Conservation (phyloP, 2,888 invertebrate species). For the Ceriagrion tenellum region DNA sequence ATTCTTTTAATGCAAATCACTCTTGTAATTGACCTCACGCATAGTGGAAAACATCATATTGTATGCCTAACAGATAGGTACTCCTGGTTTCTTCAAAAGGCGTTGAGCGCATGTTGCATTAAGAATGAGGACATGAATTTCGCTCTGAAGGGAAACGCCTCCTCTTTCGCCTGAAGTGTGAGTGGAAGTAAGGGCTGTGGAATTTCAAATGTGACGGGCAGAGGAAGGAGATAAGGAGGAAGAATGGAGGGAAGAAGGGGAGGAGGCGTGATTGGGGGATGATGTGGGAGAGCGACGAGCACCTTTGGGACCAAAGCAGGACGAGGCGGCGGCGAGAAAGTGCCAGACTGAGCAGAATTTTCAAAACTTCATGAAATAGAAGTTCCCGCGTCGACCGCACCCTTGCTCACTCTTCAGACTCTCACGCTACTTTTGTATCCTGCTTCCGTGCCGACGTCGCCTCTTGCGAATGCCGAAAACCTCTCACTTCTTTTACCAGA, state of each 20-base stretch:
- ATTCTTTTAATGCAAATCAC: no score
- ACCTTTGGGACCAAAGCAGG: neutral
- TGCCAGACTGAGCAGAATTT: slow-evolving; percentile 52
- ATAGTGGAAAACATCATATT: neutral
- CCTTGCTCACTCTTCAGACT: neutral
- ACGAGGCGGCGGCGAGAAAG: neutral
- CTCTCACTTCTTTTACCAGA: neutral
- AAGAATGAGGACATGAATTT: neutral
- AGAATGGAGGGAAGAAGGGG: neutral
- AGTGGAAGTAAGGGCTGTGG: slow-evolving; percentile 13
- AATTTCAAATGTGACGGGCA: neutral
- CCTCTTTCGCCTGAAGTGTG: neutral
- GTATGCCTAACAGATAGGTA: neutral
- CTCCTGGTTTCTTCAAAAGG: neutral
- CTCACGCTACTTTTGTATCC: no score
- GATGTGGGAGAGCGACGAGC: neutral
- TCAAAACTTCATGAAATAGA: slow-evolving; percentile 62
- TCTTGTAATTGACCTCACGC: neutral
- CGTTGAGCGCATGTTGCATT: neutral
- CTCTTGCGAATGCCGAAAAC: no score
- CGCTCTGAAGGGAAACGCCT: neutral
- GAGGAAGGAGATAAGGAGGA: neutral
- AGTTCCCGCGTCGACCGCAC: neutral
- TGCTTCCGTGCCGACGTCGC: no score
- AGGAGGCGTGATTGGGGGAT: neutral